Conservation (phyloP, 2,888 invertebrate species). For the Lasioglossum figueresi region DNA sequence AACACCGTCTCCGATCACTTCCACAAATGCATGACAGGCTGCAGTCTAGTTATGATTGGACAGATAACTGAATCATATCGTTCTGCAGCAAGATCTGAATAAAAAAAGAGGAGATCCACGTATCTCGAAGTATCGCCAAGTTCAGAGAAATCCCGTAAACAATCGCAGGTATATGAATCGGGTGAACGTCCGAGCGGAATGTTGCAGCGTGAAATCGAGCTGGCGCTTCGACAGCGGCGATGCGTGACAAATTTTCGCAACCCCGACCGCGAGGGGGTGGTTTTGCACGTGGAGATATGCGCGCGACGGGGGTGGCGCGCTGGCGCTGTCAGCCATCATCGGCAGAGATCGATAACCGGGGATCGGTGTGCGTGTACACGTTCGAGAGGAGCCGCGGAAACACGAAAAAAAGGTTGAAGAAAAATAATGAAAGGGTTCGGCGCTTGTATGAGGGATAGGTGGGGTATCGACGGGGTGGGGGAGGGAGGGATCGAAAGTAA, state of each 20-base stretch:
- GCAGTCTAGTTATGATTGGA: too few relatives aligned
- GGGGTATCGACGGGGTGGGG: too few relatives aligned
- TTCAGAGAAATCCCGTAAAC: too few relatives aligned
- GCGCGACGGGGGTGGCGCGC: conserved; percentile 58
- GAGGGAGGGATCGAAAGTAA: conserved; percentile 9
- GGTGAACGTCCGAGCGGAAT: not conserved
- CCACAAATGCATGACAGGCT: too few relatives aligned
- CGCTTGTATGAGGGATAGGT: not conserved
- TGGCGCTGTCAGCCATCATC: conserved; percentile 68
- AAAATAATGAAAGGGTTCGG: conserved; percentile 47
- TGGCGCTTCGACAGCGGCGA: not conserved
- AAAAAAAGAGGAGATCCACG: too few relatives aligned
- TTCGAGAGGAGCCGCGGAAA: conserved; percentile 36
- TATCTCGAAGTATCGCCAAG: too few relatives aligned
- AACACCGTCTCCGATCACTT: too few relatives aligned
- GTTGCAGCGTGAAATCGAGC: not conserved
- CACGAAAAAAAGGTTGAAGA: conserved; percentile 40
- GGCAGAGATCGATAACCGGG: conserved; percentile 69
- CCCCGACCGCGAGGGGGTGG: not conserved
- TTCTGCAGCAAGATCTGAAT: too few relatives aligned
- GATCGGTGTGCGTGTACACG: conserved; percentile 57
- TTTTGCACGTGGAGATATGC: conserved; percentile 52
- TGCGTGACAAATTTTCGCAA: not conserved
- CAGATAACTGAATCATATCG: too few relatives aligned
- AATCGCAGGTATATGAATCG: too few relatives aligned